Evolutionary conservation across 1,140 invertebrate genomes (phyloP).

Genomic region (Caerostris extrusa): DNA sequence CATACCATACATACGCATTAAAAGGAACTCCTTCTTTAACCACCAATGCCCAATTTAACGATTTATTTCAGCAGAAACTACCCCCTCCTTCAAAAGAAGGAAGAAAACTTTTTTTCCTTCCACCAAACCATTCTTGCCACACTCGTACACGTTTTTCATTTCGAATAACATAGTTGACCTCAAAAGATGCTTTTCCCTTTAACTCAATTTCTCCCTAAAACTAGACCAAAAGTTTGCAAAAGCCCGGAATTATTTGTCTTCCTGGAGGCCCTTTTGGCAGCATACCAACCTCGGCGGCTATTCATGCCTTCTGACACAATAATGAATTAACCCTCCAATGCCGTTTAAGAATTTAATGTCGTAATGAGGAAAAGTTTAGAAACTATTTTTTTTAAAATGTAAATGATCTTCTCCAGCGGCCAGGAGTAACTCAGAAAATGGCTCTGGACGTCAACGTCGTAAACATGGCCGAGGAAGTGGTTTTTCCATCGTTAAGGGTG

Average conservation of each 20-base stretch:
- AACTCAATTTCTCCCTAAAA: slow-evolving; percentile 60
- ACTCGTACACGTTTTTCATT: slow-evolving; percentile 59
- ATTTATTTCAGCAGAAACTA: slow-evolving; percentile 44
- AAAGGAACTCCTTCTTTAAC: slow-evolving; percentile 20
- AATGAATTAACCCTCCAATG: slow-evolving; percentile 53
- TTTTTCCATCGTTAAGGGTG: background rate
- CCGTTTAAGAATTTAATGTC: slow-evolving; percentile 58
- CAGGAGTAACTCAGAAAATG: background rate
- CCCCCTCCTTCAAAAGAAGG: background rate
- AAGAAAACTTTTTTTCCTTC: background rate
- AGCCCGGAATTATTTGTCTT: slow-evolving; percentile 58
- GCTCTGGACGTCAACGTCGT: background rate
- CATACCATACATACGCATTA: background rate
- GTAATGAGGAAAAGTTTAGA: slow-evolving; percentile 62
- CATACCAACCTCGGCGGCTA: background rate
- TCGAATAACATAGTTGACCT: slow-evolving; percentile 60
- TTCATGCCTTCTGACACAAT: slow-evolving; percentile 43
- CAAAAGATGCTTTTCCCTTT: slow-evolving; percentile 40
- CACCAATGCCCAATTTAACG: slow-evolving; percentile 3
- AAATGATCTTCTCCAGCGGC: slow-evolving; percentile 34
- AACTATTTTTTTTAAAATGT: slow-evolving; percentile 71
- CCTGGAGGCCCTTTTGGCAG: slow-evolving; percentile 30
- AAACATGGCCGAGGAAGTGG: background rate
- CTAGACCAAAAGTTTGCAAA: slow-evolving; percentile 57
- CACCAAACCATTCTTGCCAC: background rate